Evolutionary conservation across 2,113 vertebrate species (phyloP).

Genomic region (Rutilus rutilus): DNA sequence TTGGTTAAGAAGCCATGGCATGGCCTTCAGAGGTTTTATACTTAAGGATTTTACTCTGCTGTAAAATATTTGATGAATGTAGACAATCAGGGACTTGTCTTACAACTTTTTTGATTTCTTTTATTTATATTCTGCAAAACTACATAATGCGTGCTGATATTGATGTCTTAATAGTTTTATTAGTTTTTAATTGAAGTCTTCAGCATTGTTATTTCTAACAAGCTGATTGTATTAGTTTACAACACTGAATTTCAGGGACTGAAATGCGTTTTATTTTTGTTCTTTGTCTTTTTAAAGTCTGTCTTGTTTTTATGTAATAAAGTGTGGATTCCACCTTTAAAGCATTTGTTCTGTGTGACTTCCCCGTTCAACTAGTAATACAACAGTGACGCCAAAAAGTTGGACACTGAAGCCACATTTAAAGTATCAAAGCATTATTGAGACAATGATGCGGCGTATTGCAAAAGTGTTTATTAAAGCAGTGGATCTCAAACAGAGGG

Average conservation of each 20-base stretch:
- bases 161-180: not conserved
- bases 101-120: constrained; percentile 38
- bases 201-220: constrained; percentile 13
- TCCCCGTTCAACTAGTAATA: not conserved
- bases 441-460: not conserved
- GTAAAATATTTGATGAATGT: constrained; percentile 38
- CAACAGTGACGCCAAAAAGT: not conserved
- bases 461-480: not conserved
- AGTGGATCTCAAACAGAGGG: not conserved
- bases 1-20: constrained; percentile 44
- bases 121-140: not conserved
- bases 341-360: not conserved
- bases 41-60: constrained; percentile 36
- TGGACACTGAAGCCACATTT: not conserved
- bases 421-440: not conserved
- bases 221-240: constrained; percentile 31
- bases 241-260: not conserved
- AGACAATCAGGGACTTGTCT: constrained; percentile 73
- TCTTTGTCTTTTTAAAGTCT: not conserved
- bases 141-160: not conserved
- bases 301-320: constrained; percentile 57
- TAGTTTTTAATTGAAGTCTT: not conserved
- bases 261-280: not conserved
- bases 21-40: not conserved
- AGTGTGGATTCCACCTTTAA: constrained; percentile 53